Conservation (phyloP, 1,140 invertebrate genomes). For the Andricus grossulariae region DNA sequence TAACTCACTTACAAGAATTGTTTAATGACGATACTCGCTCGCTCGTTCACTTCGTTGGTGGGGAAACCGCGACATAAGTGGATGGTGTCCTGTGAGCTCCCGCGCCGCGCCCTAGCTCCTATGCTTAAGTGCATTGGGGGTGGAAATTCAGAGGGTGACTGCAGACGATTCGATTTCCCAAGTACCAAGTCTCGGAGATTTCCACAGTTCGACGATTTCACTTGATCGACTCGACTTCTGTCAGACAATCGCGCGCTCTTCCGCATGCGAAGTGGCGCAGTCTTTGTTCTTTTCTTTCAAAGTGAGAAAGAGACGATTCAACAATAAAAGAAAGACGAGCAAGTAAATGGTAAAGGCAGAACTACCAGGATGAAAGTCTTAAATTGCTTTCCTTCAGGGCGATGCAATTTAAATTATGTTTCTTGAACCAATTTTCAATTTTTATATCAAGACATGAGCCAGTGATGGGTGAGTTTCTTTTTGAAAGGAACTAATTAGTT, state of each 20-base stretch:
- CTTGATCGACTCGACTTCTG: conserved; percentile 28
- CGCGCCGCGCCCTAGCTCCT: conserved; percentile 40
- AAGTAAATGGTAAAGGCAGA: not conserved
- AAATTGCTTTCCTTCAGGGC: not conserved
- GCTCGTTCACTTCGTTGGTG: conserved; percentile 52
- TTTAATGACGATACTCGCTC: conserved; percentile 56
- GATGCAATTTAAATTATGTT: not conserved
- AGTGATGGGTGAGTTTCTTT: too few relatives aligned
- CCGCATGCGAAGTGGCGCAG: not conserved
- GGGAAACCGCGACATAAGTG: conserved; percentile 52
- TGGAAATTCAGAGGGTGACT: conserved; percentile 47
- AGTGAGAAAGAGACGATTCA: not conserved
- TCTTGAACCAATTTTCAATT: not conserved
- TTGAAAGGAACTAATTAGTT: too few relatives aligned
- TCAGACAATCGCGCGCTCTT: conserved; percentile 26
- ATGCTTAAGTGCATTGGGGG: conserved; percentile 54
- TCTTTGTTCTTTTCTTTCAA: conserved; percentile 26
- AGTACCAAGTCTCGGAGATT: conserved; percentile 11
- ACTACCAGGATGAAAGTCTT: not conserved
- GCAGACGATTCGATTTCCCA: not conserved
- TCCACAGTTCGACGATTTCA: conserved; percentile 26
- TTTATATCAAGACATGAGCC: too few relatives aligned
- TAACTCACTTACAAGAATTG: conserved; percentile 51
- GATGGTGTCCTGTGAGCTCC: conserved; percentile 49
- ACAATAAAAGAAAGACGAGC: not conserved